A percentile compares a stretch with the other conserved stretches of the same genome.
Conservation (phyloP, 1,140 invertebrate genomes). For the Gonioctena quinquepunctata region DNA sequence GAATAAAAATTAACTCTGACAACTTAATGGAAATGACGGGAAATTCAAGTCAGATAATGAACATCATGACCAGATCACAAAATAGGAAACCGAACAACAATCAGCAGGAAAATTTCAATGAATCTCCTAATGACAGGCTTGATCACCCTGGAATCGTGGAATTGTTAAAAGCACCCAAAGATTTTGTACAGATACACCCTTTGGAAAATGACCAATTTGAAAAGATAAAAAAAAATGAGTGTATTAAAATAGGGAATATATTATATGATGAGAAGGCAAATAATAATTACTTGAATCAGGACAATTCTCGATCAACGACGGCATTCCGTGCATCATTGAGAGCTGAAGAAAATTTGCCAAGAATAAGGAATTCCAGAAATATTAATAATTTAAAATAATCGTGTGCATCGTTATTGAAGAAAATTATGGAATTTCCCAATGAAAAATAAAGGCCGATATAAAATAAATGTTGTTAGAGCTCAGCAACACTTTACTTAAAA, state of each 20-base stretch:
- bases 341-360: conserved; percentile 21
- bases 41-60: background rate
- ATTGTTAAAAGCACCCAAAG: conserved; percentile 9
- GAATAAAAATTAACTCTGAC: conserved; percentile 4
- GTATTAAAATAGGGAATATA: background rate
- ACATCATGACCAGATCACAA: conserved; percentile 6
- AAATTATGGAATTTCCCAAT: conserved; percentile 6
- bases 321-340: conserved; percentile 25
- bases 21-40: background rate
- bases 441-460: conserved; percentile 2
- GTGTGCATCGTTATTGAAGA: conserved; percentile 8
- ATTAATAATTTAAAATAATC: conserved; percentile 23
- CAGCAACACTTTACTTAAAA: conserved; percentile 12
- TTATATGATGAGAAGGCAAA: background rate
- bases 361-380: conserved; percentile 24
- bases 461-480: conserved; percentile 16
- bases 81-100: background rate
- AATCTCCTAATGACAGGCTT: background rate
- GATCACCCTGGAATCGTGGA: conserved; percentile 17
- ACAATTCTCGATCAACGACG: conserved; percentile 20
- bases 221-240: background rate
- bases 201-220: background rate
- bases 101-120: conserved; percentile 6
- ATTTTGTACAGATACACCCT: background rate
- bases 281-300: background rate